These are phyloP conservation scores for Saturnia pavonia DNA, from an alignment of 2,888 invertebrate genomes.

Conservation along the genomic window DNA sequence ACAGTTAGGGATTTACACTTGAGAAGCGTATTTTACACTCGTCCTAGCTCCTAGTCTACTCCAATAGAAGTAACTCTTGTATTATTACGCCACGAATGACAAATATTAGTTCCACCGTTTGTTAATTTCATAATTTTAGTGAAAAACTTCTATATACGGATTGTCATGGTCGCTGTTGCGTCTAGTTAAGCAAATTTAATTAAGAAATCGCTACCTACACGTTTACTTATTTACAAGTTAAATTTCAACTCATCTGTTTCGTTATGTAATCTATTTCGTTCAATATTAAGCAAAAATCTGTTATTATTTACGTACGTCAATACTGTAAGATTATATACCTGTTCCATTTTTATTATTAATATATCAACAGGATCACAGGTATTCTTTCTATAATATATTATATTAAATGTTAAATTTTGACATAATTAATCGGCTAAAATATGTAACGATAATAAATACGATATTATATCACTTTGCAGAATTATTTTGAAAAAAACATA, in stretches of 20 bases:
- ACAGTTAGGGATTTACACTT: not conserved
- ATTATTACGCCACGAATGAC: not conserved
- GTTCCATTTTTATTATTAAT: too few species aligned
- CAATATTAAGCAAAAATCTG: not conserved
- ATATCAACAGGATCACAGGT: too few species aligned
- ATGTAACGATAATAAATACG: too few species aligned
- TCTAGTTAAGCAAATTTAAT: not conserved
- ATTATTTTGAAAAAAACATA: not conserved
- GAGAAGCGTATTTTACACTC: not conserved
- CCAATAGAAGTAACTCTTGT: not conserved
- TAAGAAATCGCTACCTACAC: not conserved
- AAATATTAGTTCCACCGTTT: not conserved
- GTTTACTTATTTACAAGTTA: not conserved
- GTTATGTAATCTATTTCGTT: not conserved
- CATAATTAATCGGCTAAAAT: too few species aligned
- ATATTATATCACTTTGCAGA: too few species aligned
- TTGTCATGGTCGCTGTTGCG: not conserved
- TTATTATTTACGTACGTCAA: too few species aligned
- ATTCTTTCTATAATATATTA: too few species aligned
- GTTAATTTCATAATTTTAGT: not conserved
- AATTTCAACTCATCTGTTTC: not conserved
- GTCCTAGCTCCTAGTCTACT: not conserved
- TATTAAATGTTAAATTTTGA: too few species aligned
- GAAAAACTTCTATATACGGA: not conserved
- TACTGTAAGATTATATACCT: too few species aligned